Evolutionary conservation across 2,113 vertebrate genomes (phyloP).

Genomic region (Rattus rattus): DNA sequence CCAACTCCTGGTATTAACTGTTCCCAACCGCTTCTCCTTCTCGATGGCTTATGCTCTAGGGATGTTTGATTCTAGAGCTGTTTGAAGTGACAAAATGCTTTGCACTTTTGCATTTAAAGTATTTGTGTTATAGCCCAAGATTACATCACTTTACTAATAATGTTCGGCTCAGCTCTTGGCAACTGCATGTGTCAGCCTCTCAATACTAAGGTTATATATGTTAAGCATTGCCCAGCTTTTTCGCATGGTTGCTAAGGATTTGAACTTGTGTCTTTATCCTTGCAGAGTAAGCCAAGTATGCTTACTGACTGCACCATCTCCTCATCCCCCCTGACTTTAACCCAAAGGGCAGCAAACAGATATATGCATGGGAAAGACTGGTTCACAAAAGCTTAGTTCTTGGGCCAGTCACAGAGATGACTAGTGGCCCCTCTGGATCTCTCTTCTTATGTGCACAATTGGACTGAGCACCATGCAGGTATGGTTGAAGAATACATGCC

Average conservation of each 20-base stretch:
- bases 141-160: constrained; percentile 1
- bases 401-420: not conserved
- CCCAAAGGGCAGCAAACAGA: not conserved
- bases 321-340: not conserved
- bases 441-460: not conserved
- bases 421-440: not conserved
- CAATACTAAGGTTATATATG: not conserved
- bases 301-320: not conserved
- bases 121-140: not conserved
- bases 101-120: not conserved
- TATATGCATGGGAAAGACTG: not conserved
- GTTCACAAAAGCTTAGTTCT: not conserved
- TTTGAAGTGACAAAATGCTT: not conserved
- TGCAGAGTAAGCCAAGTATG: not conserved
- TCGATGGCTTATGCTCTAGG: not conserved
- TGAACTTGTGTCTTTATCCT: not conserved
- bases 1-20: not conserved
- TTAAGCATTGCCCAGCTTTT: not conserved
- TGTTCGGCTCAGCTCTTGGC: not conserved
- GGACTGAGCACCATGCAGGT: not conserved
- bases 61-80: not conserved
- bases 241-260: not conserved
- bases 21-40: not conserved
- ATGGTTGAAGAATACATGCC: not conserved
- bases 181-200: not conserved